A percentile compares a stretch with the other conserved stretches of the same genome.
Conservation (phyloP, 37 sponge, comb jelly and placozoan genomes). For the Chondrilla cf. caribensis region DNA sequence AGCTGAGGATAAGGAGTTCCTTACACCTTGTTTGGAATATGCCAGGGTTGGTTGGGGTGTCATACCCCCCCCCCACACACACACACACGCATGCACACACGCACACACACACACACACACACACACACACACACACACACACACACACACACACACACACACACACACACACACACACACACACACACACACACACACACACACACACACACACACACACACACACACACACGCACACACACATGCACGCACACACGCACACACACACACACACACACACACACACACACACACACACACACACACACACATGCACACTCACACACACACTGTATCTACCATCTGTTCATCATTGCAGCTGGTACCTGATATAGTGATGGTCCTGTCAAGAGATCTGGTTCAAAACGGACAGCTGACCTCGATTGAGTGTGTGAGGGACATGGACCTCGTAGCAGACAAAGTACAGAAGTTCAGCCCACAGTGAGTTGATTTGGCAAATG, state of each 20-base stretch:
- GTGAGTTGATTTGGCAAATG: not conserved
- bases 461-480: not conserved
- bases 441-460: conserved; percentile 2
- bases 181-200: conserved; percentile 25
- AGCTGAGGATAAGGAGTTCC: not conserved
- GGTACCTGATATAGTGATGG: not conserved
- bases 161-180: not conserved
- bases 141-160: conserved; percentile 24
- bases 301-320: not conserved
- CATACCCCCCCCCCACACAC: not conserved
- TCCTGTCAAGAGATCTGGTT: not conserved
- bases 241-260: too few species aligned
- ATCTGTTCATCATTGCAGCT: not conserved
- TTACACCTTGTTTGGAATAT: not conserved
- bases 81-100: conserved; percentile 22
- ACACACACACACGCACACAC: not conserved
- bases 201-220: conserved; percentile 17
- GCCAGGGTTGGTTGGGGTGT: not conserved
- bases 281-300: conserved; percentile 17
- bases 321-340: too few species aligned
- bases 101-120: conserved; percentile 4
- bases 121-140: not conserved
- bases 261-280: conserved; percentile 25
- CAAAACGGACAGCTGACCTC: not conserved
- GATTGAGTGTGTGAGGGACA: not conserved